These are phyloP conservation scores for Psilanteris sp. DNA, from an alignment of 1,140 invertebrate genomes.

Conservation along the genomic window DNA sequence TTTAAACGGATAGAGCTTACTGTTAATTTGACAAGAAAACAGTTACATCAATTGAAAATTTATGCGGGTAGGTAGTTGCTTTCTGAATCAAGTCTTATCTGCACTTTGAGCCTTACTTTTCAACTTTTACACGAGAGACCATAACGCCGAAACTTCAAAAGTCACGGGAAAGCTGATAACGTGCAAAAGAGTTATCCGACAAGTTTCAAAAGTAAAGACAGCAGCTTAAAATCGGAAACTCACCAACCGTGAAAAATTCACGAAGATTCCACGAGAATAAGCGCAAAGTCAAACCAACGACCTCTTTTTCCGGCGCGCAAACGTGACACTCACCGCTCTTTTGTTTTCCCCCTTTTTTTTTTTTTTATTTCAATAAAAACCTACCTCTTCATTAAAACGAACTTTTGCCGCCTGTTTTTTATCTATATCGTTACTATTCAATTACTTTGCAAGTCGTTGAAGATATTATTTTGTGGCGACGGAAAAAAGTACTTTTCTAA, in stretches of 20 bases:
- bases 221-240: conserved; percentile 59
- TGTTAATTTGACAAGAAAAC: conserved; percentile 48
- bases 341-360: conserved; percentile 3
- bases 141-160: conserved; percentile 50
- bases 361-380: conserved; percentile 34
- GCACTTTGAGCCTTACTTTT: conserved; percentile 42
- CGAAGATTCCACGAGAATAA: conserved; percentile 34
- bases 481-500: conserved; percentile 11
- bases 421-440: conserved; percentile 37
- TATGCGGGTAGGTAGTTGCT: conserved; percentile 51
- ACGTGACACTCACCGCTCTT: conserved; percentile 6
- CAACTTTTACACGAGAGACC: conserved; percentile 52
- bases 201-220: conserved; percentile 61
- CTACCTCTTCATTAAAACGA: conserved; percentile 32
- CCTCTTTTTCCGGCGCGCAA: conserved; percentile 14
- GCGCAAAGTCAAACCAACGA: conserved; percentile 42
- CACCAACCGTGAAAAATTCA: conserved; percentile 56
- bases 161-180: conserved; percentile 60
- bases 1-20: conserved; percentile 23
- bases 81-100: conserved; percentile 62
- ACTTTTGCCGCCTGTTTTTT: conserved; percentile 11
- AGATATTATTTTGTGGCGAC: neutral
- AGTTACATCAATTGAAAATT: conserved; percentile 54
- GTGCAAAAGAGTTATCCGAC: conserved; percentile 62
- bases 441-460: conserved; percentile 20